phyloP scores from a whole-genome alignment of 2,797 vertebrate species.

The Hirundo rustica region DNA sequence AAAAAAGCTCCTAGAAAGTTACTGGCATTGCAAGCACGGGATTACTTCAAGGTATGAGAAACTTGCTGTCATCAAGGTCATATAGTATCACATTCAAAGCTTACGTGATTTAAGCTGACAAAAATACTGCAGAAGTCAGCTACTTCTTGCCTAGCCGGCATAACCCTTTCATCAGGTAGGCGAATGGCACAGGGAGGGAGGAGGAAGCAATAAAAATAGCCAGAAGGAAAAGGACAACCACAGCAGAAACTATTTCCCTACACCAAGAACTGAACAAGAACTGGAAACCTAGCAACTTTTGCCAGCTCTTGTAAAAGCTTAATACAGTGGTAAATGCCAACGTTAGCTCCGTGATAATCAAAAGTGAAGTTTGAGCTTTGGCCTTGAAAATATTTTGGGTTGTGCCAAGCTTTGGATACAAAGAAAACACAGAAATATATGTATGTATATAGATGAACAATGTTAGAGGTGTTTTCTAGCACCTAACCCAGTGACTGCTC shows the following conservation, averaged over 20 bases:
- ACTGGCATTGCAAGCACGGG: background rate
- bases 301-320: background rate
- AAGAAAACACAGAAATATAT: background rate
- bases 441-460: background rate
- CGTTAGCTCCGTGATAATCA: background rate
- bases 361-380: background rate
- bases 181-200: background rate
- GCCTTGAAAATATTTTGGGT: background rate
- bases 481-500: background rate
- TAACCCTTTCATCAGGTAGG: background rate
- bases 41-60: background rate
- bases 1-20: slow-evolving; percentile 31
- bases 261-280: background rate
- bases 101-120: background rate
- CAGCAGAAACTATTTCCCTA: background rate
- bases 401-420: background rate
- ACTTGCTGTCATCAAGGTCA: background rate
- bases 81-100: background rate
- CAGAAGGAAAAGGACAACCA: background rate
- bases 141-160: background rate
- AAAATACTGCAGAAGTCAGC: slow-evolving; percentile 6
- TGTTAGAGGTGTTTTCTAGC: background rate
- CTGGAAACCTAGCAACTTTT: background rate
- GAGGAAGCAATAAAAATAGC: background rate
- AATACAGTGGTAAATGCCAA: background rate